Evolutionary conservation across 2,888 invertebrate species (phyloP).

Genomic region (Ornithoptera priamus): DNA sequence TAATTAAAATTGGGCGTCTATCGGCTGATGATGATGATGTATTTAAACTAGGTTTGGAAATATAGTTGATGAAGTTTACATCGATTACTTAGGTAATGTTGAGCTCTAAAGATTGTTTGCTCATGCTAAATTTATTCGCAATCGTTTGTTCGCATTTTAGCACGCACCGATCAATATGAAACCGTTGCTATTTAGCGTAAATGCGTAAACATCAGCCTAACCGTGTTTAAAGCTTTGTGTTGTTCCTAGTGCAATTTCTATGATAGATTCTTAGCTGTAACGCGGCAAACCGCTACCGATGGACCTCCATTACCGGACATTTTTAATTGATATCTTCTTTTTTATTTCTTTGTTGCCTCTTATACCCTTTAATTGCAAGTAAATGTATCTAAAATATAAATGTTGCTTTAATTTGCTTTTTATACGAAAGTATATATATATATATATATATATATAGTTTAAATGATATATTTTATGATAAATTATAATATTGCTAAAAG

Average conservation of each 20-base stretch:
- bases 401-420: too few species aligned
- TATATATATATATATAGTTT: too few species aligned
- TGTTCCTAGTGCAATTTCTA: conserved; percentile 40
- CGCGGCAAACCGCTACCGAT: conserved; percentile 4
- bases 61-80: not conserved
- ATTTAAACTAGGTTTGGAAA: not conserved
- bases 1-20: too few species aligned
- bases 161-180: conserved; percentile 65
- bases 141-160: conserved; percentile 73
- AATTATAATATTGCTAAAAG: too few species aligned
- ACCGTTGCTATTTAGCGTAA: conserved; percentile 63
- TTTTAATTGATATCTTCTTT: too few species aligned
- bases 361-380: too few species aligned
- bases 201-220: conserved; percentile 50
- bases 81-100: not conserved
- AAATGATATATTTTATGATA: too few species aligned
- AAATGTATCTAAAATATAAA: too few species aligned
- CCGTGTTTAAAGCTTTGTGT: conserved; percentile 21
- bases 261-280: conserved; percentile 39
- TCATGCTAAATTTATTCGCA: conserved; percentile 60
- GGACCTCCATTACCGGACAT: too few species aligned
- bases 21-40: too few species aligned
- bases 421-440: too few species aligned
- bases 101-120: conserved; percentile 43
- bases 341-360: too few species aligned